phyloP scores from a whole-genome alignment of 2,797 vertebrate genomes.

The Lagocephalus sceleratus region DNA sequence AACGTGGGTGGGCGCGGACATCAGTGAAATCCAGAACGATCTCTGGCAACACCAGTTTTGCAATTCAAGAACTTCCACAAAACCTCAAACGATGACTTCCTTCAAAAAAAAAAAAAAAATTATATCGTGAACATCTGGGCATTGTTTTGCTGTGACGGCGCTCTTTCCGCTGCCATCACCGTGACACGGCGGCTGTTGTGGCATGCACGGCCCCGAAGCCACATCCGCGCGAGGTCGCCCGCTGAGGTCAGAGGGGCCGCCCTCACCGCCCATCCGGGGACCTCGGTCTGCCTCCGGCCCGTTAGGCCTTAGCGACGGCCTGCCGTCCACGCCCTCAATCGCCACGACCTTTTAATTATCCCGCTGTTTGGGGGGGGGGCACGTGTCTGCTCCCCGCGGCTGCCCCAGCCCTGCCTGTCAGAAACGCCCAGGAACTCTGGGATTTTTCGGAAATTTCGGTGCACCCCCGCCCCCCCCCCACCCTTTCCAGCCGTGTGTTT shows the following conservation, averaged over 20 bases:
- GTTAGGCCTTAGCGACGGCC: slow-evolving; percentile 72
- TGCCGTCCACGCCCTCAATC: slow-evolving; percentile 43
- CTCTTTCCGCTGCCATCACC: background rate
- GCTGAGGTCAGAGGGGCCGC: slow-evolving; percentile 3
- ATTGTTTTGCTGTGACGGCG: slow-evolving; percentile 11
- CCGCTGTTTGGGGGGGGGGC: slow-evolving; percentile 56
- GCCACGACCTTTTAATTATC: slow-evolving; percentile 54
- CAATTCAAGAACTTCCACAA: slow-evolving; percentile 33
- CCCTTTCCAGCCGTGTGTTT: slow-evolving; percentile 9
- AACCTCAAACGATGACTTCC: slow-evolving; percentile 22
- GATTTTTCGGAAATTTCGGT: slow-evolving; percentile 1
- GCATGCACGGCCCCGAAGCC: no score
- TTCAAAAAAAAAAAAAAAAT: slow-evolving; percentile 13
- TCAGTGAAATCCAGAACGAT: background rate
- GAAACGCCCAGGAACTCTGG: slow-evolving; percentile 13
- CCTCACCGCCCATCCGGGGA: slow-evolving; percentile 19
- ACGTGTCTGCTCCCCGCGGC: slow-evolving; percentile 28
- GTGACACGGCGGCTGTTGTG: slow-evolving; percentile 5
- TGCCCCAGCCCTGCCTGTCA: slow-evolving; percentile 24
- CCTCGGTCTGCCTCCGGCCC: slow-evolving; percentile 22
- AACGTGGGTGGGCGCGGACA: background rate
- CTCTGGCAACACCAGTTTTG: slow-evolving; percentile 16
- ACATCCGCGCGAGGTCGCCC: slow-evolving; percentile 27
- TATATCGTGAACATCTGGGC: slow-evolving; percentile 23
- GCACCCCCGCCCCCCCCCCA: background rate